A percentile compares a stretch with the other conserved stretches of the same genome.
These are phyloP conservation scores for Drosophila bunnanda DNA, from an alignment of 2,888 invertebrate genomes.

Conservation along the genomic window DNA sequence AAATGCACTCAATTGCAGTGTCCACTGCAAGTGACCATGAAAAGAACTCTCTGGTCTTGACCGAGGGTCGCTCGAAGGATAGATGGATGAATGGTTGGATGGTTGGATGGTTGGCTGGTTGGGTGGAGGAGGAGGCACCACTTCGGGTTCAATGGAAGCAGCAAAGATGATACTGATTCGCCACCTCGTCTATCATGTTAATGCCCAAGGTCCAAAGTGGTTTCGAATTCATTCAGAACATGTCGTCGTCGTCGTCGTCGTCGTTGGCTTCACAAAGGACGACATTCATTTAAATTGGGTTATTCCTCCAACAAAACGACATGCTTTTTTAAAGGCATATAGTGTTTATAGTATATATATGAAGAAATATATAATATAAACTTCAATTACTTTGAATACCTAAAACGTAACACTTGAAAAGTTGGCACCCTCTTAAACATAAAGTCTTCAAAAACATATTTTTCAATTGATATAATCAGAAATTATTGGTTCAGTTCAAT, in stretches of 20 bases:
- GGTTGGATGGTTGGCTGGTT: neutral
- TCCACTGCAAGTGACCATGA: conserved; percentile 48
- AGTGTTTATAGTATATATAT: neutral
- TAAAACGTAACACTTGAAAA: neutral
- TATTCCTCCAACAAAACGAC: neutral
- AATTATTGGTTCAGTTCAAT: neutral
- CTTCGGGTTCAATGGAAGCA: conserved; percentile 16
- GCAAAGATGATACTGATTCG: conserved; percentile 18
- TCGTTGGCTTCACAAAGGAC: neutral
- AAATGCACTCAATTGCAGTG: conserved; percentile 38
- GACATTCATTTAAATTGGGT: conserved; percentile 3
- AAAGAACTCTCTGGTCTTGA: conserved; percentile 48
- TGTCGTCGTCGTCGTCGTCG: neutral
- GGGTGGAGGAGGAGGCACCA: neutral
- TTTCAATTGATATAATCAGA: neutral
- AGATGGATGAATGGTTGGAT: neutral
- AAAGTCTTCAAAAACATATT: too few species aligned
- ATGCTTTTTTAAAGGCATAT: neutral
- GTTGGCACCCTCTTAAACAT: neutral
- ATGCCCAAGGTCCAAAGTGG: conserved; percentile 12
- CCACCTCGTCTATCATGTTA: conserved; percentile 8
- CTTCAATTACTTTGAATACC: neutral
- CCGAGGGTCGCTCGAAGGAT: conserved; percentile 33
- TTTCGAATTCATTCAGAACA: conserved; percentile 13
- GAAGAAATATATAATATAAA: neutral